phyloP scores from a whole-genome alignment of 2,113 vertebrate genomes.

The Pholis gunnellus region DNA sequence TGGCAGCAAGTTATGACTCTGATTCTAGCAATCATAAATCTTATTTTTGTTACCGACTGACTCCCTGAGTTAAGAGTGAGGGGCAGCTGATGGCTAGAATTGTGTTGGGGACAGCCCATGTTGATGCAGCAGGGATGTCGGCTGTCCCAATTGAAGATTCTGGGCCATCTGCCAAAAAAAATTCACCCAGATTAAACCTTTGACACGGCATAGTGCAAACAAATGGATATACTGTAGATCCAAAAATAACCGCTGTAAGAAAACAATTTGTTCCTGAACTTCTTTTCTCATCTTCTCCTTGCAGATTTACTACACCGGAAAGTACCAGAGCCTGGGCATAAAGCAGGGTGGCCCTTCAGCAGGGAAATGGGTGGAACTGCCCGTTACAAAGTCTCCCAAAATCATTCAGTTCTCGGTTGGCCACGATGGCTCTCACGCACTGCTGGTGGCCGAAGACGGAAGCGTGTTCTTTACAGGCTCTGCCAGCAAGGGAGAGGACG shows the following conservation, averaged over 20 bases:
- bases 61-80: background rate
- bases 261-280: background rate
- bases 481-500: conserved; percentile 98
- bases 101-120: background rate
- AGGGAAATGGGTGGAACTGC: conserved; percentile 98
- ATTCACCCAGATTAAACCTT: background rate
- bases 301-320: conserved; percentile 98
- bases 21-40: background rate
- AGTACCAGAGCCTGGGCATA: conserved; percentile 99
- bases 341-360: conserved; percentile 98
- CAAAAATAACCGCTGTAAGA: background rate
- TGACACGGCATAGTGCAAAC: background rate
- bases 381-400: conserved; percentile 98
- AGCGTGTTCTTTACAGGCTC: conserved; percentile 98
- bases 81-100: background rate
- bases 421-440: conserved; percentile 97
- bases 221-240: background rate
- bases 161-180: background rate
- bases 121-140: background rate
- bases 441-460: conserved; percentile 97
- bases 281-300: background rate
- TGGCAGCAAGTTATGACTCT: too few species aligned
- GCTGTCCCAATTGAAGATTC: background rate
- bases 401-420: conserved; percentile 97
- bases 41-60: background rate